These are phyloP conservation scores for Onychostruthus taczanowskii DNA, from an alignment of 2,113 vertebrate species.

Conservation along the genomic window DNA sequence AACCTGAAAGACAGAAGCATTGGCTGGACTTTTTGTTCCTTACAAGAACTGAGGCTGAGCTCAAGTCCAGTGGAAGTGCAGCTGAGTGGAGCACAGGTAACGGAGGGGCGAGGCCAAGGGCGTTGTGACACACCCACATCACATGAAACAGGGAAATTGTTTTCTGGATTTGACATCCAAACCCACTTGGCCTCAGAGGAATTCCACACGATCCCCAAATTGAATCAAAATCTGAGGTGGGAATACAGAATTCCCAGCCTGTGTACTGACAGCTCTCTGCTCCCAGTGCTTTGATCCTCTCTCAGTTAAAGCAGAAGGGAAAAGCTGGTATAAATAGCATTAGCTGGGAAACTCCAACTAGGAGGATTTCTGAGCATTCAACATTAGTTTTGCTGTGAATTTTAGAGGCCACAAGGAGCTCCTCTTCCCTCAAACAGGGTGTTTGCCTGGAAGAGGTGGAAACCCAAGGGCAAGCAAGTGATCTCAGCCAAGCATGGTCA, in stretches of 20 bases:
- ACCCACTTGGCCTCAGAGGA: background rate
- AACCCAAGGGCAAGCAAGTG: background rate
- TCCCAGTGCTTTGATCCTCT: background rate
- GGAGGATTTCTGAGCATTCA: background rate
- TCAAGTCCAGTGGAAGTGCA: background rate
- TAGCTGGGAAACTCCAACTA: background rate
- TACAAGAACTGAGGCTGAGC: background rate
- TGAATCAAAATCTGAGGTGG: background rate
- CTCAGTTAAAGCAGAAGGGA: background rate
- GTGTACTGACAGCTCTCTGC: background rate
- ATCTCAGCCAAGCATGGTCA: background rate
- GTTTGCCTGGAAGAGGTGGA: background rate
- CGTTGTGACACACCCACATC: background rate
- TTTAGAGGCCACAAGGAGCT: background rate
- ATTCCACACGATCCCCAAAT: background rate
- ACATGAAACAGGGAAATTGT: background rate
- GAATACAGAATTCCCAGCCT: background rate
- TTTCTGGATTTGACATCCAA: background rate
- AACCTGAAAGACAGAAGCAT: background rate
- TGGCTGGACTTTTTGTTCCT: background rate
- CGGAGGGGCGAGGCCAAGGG: background rate
- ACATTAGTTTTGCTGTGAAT: background rate
- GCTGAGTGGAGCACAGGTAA: background rate
- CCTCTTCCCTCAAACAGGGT: background rate
- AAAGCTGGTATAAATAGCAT: background rate